phyloP scores from a whole-genome alignment of 2,888 invertebrate species.

The Machimus atricapillus region DNA sequence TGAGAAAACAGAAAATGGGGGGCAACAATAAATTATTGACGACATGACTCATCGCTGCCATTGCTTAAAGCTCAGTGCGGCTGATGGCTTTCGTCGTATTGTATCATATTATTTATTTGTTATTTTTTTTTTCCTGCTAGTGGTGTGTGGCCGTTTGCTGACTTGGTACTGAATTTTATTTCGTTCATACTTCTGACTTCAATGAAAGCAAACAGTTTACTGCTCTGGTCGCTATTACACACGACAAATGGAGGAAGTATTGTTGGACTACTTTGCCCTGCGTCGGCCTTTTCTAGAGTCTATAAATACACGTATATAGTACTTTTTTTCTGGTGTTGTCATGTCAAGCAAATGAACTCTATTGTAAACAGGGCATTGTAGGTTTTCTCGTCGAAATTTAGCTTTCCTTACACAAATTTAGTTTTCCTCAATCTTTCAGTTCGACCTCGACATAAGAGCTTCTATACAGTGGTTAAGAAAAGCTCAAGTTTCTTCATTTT shows the following conservation, averaged over 20 bases:
- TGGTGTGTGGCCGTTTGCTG: neutral
- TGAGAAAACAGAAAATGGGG: constrained; percentile 38
- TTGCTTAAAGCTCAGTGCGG: constrained; percentile 17
- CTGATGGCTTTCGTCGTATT: neutral
- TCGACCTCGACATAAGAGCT: neutral
- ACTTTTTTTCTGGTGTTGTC: neutral
- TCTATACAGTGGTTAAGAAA: neutral
- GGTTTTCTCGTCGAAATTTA: neutral
- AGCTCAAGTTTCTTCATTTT: neutral
- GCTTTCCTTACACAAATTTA: neutral
- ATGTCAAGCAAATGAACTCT: constrained; percentile 16
- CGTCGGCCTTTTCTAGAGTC: neutral
- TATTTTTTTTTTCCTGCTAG: neutral
- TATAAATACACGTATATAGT: neutral
- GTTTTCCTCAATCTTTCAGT: neutral
- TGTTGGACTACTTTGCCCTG: neutral
- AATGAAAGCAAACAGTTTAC: constrained; percentile 34
- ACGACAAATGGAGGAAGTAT: neutral
- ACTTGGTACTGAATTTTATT: constrained; percentile 1
- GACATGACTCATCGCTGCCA: constrained; percentile 37
- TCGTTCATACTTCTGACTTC: constrained; percentile 21
- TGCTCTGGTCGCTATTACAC: neutral
- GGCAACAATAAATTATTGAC: constrained; percentile 34
- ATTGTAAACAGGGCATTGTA: neutral
- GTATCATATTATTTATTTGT: neutral